Evolutionary conservation across 2,113 vertebrate genomes (phyloP).

Genomic region (Xyliphius kryptos): DNA sequence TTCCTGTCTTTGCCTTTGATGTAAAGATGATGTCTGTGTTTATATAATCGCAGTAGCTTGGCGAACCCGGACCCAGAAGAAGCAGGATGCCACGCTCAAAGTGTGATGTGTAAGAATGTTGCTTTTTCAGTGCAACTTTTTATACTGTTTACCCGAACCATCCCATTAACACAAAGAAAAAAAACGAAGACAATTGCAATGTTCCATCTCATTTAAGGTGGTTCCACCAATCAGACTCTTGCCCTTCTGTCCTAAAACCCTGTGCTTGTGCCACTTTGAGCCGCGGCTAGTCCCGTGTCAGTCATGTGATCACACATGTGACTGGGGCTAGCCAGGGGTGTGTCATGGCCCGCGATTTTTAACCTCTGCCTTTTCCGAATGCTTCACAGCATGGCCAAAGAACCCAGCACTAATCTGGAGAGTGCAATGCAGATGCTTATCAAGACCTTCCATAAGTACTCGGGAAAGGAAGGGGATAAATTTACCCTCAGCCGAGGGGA

Average conservation of each 20-base stretch:
- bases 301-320: slow-evolving; percentile 61
- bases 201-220: neutral
- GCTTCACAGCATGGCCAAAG: slow-evolving; percentile 66
- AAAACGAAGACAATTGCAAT: neutral
- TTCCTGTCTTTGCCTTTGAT: slow-evolving; percentile 3
- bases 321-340: slow-evolving; percentile 50
- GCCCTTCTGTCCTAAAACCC: slow-evolving; percentile 32
- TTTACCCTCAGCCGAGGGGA: slow-evolving; percentile 72
- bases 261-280: slow-evolving; percentile 37
- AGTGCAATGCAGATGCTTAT: slow-evolving; percentile 77
- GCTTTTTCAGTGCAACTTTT: slow-evolving; percentile 46
- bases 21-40: slow-evolving; percentile 60
- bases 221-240: slow-evolving; percentile 15
- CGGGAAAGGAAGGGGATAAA: slow-evolving; percentile 77
- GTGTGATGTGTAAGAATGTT: slow-evolving; percentile 71
- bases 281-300: slow-evolving; percentile 51
- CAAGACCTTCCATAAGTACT: slow-evolving; percentile 80
- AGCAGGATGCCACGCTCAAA: slow-evolving; percentile 69
- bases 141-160: slow-evolving; percentile 1
- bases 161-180: neutral
- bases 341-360: slow-evolving; percentile 38
- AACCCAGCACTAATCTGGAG: slow-evolving; percentile 69
- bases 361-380: slow-evolving; percentile 41
- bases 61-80: slow-evolving; percentile 56
- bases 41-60: slow-evolving; percentile 62